A percentile compares a stretch with the other conserved stretches of the same genome.
These are phyloP conservation scores for Amblyopsis rosae DNA, from an alignment of 2,113 vertebrate genomes.

Conservation along the genomic window DNA sequence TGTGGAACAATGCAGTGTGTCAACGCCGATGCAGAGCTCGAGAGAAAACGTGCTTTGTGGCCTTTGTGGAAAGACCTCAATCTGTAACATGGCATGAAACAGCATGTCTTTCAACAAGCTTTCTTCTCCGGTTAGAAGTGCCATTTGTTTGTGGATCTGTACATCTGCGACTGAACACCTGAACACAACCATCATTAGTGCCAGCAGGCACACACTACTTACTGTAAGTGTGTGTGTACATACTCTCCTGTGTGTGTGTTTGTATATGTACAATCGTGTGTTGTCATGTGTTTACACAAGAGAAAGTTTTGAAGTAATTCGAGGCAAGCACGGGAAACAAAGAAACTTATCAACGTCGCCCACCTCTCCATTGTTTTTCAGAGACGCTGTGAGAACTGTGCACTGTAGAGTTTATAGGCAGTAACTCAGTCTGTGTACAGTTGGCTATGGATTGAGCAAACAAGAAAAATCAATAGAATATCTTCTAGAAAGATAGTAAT, in stretches of 20 bases:
- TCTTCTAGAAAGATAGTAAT: conserved; percentile 75
- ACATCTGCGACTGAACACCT: conserved; percentile 61
- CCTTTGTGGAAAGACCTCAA: neutral
- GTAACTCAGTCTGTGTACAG: conserved; percentile 67
- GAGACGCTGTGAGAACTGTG: conserved; percentile 31
- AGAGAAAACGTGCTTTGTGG: conserved; percentile 37
- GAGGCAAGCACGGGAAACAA: conserved; percentile 62
- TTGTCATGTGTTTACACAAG: neutral
- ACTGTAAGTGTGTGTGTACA: neutral
- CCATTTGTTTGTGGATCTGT: conserved; percentile 50
- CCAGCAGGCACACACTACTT: neutral
- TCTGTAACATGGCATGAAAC: conserved; percentile 60
- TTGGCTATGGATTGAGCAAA: conserved; percentile 45
- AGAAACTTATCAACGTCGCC: conserved; percentile 57
- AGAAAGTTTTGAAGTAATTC: conserved; percentile 40
- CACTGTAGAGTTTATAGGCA: conserved; percentile 58
- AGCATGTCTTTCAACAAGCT: conserved; percentile 47
- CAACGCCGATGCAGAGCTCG: neutral
- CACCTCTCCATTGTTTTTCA: conserved; percentile 41
- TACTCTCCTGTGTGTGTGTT: neutral
- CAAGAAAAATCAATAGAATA: conserved; percentile 69
- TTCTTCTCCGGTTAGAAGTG: conserved; percentile 29
- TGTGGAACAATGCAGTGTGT: neutral
- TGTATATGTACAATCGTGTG: conserved; percentile 1
- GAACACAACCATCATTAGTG: conserved; percentile 41